Conservation (phyloP, 2,797 vertebrate genomes). For the Rhabdophis nuchalis region DNA sequence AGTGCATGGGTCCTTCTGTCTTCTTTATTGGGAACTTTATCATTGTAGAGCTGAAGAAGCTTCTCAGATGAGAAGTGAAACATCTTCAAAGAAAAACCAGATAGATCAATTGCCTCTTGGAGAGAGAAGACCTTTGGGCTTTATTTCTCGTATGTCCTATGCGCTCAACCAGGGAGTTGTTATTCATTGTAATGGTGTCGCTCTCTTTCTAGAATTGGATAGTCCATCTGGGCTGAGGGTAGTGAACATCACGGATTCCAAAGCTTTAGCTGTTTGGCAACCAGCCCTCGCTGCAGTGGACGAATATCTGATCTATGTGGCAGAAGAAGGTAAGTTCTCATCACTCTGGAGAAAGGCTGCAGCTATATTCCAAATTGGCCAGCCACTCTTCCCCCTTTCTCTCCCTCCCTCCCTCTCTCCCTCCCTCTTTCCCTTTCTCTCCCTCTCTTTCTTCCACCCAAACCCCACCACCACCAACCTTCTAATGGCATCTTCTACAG, state of each 20-base stretch:
- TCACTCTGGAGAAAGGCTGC: not conserved
- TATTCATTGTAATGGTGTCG: not conserved
- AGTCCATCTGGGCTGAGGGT: constrained; percentile 84
- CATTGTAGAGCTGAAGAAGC: not conserved
- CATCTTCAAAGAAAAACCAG: not conserved
- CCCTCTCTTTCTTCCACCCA: too few relatives aligned
- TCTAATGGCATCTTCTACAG: not conserved
- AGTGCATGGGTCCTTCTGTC: not conserved
- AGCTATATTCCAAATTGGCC: not conserved
- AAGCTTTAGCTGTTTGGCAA: constrained; percentile 89
- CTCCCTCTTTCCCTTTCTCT: too few relatives aligned
- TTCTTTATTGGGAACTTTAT: not conserved
- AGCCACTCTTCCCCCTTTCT: not conserved
- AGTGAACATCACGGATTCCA: constrained; percentile 87
- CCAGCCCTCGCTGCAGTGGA: constrained; percentile 91
- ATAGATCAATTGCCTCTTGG: too few relatives aligned
- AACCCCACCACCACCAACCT: not conserved
- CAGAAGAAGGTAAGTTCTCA: constrained; percentile 77
- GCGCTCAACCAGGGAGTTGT: not conserved
- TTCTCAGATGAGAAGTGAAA: not conserved
- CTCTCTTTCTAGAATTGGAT: constrained; percentile 79
- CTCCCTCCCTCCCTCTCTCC: too few relatives aligned
- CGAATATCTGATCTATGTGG: constrained; percentile 86
- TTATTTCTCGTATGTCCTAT: not conserved
- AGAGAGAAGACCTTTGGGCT: too few relatives aligned